A percentile compares a stretch with the other conserved stretches of the same genome.
phyloP scores from a whole-genome alignment of 2,888 invertebrate species.

The Pollenia labialis region DNA sequence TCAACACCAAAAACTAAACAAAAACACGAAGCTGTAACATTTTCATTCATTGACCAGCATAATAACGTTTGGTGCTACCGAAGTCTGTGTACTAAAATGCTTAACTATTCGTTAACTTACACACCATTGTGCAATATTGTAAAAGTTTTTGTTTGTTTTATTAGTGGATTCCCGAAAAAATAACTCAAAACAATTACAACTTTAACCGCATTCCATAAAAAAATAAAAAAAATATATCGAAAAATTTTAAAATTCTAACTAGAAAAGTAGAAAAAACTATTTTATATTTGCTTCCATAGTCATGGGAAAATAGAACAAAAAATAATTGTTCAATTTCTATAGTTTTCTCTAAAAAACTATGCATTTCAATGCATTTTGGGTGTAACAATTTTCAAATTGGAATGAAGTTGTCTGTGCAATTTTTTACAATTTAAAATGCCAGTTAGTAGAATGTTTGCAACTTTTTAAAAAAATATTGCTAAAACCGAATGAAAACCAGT shows the following conservation, averaged over 20 bases:
- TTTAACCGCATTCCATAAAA: neutral
- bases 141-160: neutral
- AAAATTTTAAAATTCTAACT: neutral
- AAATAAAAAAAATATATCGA: neutral
- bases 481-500: too few relatives aligned
- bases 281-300: neutral
- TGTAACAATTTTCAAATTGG: too few relatives aligned
- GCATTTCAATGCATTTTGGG: too few relatives aligned
- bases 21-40: neutral
- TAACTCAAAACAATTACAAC: neutral
- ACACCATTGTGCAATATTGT: conserved; percentile 9
- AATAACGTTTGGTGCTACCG: neutral
- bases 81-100: neutral
- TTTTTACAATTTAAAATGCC: too few relatives aligned
- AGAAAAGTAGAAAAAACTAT: neutral
- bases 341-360: neutral
- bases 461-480: too few relatives aligned
- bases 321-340: neutral
- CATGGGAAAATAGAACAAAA: neutral
- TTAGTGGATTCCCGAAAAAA: neutral
- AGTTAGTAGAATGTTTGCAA: too few relatives aligned
- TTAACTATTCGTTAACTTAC: conserved; percentile 11
- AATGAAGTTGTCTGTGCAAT: too few relatives aligned
- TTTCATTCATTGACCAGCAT: neutral
- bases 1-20: too few relatives aligned